Conservation (phyloP, 2,797 vertebrate species). For the Babyrousa celebensis region DNA sequence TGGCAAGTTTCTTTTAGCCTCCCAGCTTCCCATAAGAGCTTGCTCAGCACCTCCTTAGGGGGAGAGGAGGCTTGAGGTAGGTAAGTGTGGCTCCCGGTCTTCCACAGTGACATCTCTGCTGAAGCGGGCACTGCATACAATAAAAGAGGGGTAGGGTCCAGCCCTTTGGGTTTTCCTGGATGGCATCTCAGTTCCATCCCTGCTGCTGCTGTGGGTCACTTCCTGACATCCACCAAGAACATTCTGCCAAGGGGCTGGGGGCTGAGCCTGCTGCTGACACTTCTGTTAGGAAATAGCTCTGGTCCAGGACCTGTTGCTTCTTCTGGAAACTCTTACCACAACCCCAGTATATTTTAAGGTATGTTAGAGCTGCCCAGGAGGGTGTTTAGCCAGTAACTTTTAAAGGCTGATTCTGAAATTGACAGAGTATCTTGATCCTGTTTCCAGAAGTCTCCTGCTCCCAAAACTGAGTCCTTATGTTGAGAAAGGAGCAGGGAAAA, state of each 20-base stretch:
- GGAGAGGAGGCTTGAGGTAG: background rate
- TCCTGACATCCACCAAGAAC: background rate
- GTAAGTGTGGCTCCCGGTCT: background rate
- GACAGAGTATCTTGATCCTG: slow-evolving; percentile 8
- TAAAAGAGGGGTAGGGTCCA: background rate
- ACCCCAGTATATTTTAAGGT: background rate
- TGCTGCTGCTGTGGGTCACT: background rate
- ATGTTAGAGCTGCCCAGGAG: background rate
- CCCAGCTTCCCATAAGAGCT: background rate
- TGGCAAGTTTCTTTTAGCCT: background rate
- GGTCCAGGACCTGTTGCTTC: background rate
- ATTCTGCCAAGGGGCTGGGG: background rate
- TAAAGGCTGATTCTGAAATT: slow-evolving; percentile 41
- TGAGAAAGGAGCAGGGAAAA: too few species aligned
- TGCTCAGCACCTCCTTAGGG: background rate
- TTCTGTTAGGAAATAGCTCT: background rate
- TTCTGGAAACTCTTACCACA: background rate
- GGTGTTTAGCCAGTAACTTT: background rate
- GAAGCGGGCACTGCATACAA: background rate
- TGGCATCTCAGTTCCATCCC: background rate
- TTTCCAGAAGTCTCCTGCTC: slow-evolving; percentile 15
- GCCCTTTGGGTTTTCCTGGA: background rate
- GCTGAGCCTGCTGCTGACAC: background rate
- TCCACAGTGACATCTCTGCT: background rate
- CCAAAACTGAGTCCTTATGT: background rate